Percentiles rank a stretch among this genome's conserved stretches.
Conservation (phyloP, 1,140 invertebrate genomes). For the Drosophila malerkotliana region DNA sequence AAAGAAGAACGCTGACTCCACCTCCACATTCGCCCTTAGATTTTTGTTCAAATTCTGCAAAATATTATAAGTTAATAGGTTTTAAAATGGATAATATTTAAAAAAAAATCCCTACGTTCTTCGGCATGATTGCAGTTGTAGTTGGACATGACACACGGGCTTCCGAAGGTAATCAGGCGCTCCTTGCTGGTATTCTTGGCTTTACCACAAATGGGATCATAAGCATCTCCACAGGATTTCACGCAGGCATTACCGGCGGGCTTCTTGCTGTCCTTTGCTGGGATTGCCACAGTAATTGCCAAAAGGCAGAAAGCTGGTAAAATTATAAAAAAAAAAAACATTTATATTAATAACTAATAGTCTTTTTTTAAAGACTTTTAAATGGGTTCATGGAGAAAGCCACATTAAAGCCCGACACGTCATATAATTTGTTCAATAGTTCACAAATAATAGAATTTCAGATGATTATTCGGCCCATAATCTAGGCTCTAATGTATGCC, state of each 20-base stretch:
- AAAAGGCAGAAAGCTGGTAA: conserved; percentile 60
- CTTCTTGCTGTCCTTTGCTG: conserved; percentile 72
- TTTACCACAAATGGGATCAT: conserved; percentile 71
- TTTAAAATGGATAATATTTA: not conserved
- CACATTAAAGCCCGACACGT: not conserved
- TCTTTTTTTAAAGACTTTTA: not conserved
- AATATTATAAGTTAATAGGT: not conserved
- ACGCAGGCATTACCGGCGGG: conserved; percentile 46
- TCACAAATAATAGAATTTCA: not conserved
- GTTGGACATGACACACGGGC: conserved; percentile 72
- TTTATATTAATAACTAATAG: not conserved
- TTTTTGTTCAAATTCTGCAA: conserved; percentile 71
- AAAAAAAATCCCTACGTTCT: conserved; percentile 61
- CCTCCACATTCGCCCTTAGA: conserved; percentile 73
- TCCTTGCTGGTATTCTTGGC: conserved; percentile 78
- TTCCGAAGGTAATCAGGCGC: conserved; percentile 73
- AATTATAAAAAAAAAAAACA: not conserved
- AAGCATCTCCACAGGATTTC: conserved; percentile 51
- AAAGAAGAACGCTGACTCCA: conserved; percentile 78
- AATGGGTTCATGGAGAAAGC: not conserved
- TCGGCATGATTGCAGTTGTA: conserved; percentile 79
- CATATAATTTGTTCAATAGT: not conserved
- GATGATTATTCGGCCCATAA: not conserved
- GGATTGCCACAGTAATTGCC: conserved; percentile 51
- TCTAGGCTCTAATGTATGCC: not conserved